These are phyloP conservation scores for Tauraco erythrolophus DNA, from an alignment of 2,113 vertebrate genomes.

Conservation along the genomic window DNA sequence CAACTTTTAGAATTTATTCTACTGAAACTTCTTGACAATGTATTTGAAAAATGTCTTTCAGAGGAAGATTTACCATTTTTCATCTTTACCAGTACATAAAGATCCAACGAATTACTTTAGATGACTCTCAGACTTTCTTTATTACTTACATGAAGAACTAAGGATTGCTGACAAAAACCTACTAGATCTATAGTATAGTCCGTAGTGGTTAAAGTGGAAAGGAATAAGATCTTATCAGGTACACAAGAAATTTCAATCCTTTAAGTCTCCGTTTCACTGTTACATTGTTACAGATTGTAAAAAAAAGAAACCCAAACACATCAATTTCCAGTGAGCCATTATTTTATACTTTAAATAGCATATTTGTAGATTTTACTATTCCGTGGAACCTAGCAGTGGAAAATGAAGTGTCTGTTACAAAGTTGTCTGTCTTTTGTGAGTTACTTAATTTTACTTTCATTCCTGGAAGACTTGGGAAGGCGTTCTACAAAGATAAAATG, in stretches of 20 bases:
- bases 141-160: not conserved
- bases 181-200: not conserved
- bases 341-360: not conserved
- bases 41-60: not conserved
- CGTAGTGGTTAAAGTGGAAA: not conserved
- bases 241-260: not conserved
- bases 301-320: not conserved
- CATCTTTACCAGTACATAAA: not conserved
- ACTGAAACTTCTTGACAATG: not conserved
- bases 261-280: not conserved
- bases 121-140: not conserved
- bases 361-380: not conserved
- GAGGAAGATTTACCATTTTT: not conserved
- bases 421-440: not conserved
- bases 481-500: constrained; percentile 26
- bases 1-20: not conserved
- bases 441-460: constrained; percentile 37
- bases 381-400: not conserved
- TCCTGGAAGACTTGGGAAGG: not conserved
- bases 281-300: not conserved
- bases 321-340: not conserved
- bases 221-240: not conserved
- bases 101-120: not conserved
- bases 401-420: not conserved
- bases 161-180: not conserved